Evolutionary conservation across 2,888 invertebrate species (phyloP), one percentile per base, ranked within the genome.

Genomic region (Eilema caniola): DNA sequence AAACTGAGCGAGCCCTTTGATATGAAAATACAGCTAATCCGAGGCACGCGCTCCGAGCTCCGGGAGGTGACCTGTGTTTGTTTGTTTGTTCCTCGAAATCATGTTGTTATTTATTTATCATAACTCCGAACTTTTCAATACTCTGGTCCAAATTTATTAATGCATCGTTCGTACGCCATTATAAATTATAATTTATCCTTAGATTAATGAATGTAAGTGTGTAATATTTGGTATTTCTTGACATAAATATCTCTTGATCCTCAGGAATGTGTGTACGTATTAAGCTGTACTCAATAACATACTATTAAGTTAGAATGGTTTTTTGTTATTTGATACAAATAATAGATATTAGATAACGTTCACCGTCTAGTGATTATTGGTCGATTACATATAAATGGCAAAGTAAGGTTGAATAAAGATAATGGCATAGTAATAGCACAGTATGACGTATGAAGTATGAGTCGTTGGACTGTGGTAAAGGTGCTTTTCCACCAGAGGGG

Each of bases 21-120:
- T 94, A 95, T 95, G 94, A 95, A 95, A 95, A 95, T 95, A 88
- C 88, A 85, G 82, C 86, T 94, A 94, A 95, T 94, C 95, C 93
- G 74, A 72, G 93, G 90, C 94, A 95, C 95, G 95, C 94, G 94
- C 90, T 81, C 86, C 75, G 80, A 86, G 79, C 90, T 83, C 85
- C 90, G 89, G 91, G 90, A 89, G 89, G 88, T 88, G 87, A 88
- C 87, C 89, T 85, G 80, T 85, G 89, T 90, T 90, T 91, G 91
- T 92, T 92, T 92, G 89, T 85, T 85, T 82, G 81, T 87, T 89
- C 83, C 87, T 85, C 86, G 81, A 83, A 85, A 86, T 87, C 89
- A 87, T 89, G 88, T 90, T 88, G 88, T 91, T 92, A 90, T 92
- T 92, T 93, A 92, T 93, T 91, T 90, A 90, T 91, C 89, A 89